These are phyloP conservation scores for Oeneis ivallda DNA, from an alignment of 2,888 invertebrate species.

Conservation along the genomic window DNA sequence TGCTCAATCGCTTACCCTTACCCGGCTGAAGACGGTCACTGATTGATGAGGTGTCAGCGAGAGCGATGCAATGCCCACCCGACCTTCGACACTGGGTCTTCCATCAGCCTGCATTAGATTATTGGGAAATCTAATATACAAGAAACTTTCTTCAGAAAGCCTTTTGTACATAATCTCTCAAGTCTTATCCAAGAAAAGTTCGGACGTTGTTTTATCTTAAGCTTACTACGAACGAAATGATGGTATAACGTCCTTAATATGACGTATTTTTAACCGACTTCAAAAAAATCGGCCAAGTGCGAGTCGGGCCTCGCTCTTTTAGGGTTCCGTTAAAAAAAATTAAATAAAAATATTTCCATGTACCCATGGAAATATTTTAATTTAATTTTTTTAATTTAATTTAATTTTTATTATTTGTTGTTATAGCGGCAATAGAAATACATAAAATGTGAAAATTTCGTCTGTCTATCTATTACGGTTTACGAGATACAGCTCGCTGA, in stretches of 20 bases:
- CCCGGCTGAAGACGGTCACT: slow-evolving; percentile 38
- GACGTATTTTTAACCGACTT: no score
- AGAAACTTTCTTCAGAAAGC: slow-evolving; percentile 11
- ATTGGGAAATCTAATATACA: slow-evolving; percentile 42
- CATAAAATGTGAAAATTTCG: no score
- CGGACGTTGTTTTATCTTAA: neutral
- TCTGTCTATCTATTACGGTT: no score
- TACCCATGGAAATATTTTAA: no score
- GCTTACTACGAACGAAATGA: neutral
- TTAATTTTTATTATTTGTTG: no score
- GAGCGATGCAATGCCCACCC: slow-evolving; percentile 50
- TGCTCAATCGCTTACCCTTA: neutral
- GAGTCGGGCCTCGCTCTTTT: no score
- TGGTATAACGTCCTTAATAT: neutral
- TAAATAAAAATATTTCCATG: no score
- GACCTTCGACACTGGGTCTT: slow-evolving; percentile 46
- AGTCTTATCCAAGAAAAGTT: neutral
- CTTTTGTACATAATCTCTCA: slow-evolving; percentile 1
- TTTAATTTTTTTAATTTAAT: no score
- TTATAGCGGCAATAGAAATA: no score
- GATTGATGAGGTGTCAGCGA: slow-evolving; percentile 54
- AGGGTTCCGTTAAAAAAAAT: no score
- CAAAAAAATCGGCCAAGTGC: no score
- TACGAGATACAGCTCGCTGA: no score
- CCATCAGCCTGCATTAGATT: slow-evolving; percentile 50